phyloP scores from a whole-genome alignment of 2,797 vertebrate species.

The Lutjanus argentimaculatus region DNA sequence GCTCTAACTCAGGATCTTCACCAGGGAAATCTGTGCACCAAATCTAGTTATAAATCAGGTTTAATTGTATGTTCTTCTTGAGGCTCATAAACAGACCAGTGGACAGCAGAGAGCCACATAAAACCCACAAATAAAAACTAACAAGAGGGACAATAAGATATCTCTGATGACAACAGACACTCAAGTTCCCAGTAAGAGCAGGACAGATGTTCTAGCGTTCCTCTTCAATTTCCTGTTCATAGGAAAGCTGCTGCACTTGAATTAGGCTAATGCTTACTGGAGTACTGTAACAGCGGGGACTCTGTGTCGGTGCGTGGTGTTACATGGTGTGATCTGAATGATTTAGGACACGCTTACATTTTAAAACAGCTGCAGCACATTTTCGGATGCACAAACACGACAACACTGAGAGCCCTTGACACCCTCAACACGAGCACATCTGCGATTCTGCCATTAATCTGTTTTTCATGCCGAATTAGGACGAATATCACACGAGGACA shows the following conservation, averaged over 20 bases:
- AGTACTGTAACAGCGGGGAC: slow-evolving; percentile 38
- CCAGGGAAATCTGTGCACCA: background rate
- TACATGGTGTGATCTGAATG: slow-evolving; percentile 60
- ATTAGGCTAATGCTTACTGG: slow-evolving; percentile 27
- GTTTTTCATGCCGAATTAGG: slow-evolving; percentile 56
- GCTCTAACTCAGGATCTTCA: background rate
- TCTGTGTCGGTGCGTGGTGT: slow-evolving; percentile 20
- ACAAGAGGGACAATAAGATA: background rate
- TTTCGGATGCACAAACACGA: slow-evolving; percentile 39
- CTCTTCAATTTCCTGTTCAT: slow-evolving; percentile 32
- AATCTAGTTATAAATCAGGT: background rate
- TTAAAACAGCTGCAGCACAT: slow-evolving; percentile 59
- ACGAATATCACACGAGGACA: slow-evolving; percentile 47
- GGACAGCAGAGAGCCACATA: background rate
- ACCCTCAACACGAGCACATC: slow-evolving; percentile 21
- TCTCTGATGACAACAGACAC: slow-evolving; percentile 2
- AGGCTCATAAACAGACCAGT: slow-evolving; percentile 9
- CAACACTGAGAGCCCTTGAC: slow-evolving; percentile 22
- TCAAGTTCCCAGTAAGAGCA: slow-evolving; percentile 6
- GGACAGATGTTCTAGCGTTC: slow-evolving; percentile 35
- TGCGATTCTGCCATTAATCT: slow-evolving; percentile 48
- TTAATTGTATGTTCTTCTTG: background rate
- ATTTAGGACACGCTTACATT: slow-evolving; percentile 57
- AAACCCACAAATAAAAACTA: slow-evolving; percentile 16
- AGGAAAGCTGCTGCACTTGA: slow-evolving; percentile 36